These are phyloP conservation scores for Coluber constrictor DNA, from an alignment of 2,797 vertebrate species.

Conservation along the genomic window DNA sequence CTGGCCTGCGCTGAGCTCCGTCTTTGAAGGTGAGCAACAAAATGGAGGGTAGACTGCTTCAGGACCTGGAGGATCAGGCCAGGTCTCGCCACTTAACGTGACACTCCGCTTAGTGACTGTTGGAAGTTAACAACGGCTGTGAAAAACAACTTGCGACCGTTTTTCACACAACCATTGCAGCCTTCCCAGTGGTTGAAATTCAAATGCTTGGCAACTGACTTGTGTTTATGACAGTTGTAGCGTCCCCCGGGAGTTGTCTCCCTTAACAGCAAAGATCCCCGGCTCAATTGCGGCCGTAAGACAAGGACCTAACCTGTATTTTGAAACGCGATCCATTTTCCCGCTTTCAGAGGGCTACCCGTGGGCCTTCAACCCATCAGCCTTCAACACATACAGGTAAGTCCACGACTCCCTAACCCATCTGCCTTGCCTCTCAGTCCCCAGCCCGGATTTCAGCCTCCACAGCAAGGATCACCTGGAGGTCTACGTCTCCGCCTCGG, in stretches of 20 bases:
- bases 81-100: not conserved
- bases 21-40: conserved; percentile 83
- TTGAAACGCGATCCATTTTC: too few species aligned
- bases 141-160: too few species aligned
- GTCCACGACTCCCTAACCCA: not conserved
- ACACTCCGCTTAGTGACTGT: not conserved
- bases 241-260: too few species aligned
- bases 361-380: not conserved
- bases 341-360: too few species aligned
- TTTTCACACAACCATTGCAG: too few species aligned
- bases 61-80: not conserved
- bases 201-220: too few species aligned
- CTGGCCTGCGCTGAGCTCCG: conserved; percentile 60
- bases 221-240: too few species aligned
- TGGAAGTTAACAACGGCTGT: too few species aligned
- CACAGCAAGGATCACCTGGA: conserved; percentile 86
- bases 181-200: too few species aligned
- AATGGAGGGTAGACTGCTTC: not conserved
- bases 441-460: conserved; percentile 88
- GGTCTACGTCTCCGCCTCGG: conserved; percentile 84
- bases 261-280: too few species aligned
- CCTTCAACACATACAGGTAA: not conserved
- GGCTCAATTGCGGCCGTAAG: too few species aligned
- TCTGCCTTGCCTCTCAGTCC: conserved; percentile 64
- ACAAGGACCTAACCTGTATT: too few species aligned